These are phyloP conservation scores for Anguilla marmorata DNA, from an alignment of 2,797 vertebrate genomes.

Conservation along the genomic window DNA sequence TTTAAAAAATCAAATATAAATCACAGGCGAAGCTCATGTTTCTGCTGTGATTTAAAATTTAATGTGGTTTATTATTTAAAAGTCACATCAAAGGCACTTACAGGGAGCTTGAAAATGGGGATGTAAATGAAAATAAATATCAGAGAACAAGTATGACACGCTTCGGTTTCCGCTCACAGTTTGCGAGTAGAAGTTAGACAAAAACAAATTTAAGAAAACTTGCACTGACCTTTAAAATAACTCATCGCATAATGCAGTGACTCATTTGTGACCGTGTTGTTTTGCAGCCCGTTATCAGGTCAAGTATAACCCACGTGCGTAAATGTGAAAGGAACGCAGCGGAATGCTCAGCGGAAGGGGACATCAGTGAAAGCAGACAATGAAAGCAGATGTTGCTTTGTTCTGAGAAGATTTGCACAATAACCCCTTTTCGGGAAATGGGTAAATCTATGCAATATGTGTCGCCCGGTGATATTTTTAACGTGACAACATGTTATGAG, in stretches of 20 bases:
- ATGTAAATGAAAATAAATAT: slow-evolving; percentile 77
- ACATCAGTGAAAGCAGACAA: slow-evolving; percentile 44
- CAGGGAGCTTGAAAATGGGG: slow-evolving; percentile 66
- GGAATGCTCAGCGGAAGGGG: slow-evolving; percentile 59
- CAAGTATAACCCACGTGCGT: slow-evolving; percentile 50
- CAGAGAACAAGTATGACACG: slow-evolving; percentile 59
- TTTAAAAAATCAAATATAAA: slow-evolving; percentile 73
- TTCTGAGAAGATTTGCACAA: slow-evolving; percentile 28
- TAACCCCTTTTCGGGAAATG: slow-evolving; percentile 29
- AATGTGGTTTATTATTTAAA: slow-evolving; percentile 82
- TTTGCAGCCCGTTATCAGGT: slow-evolving; percentile 23
- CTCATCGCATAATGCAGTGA: not conserved
- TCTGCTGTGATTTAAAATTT: slow-evolving; percentile 78
- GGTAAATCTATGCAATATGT: slow-evolving; percentile 17
- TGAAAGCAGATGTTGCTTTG: slow-evolving; percentile 51
- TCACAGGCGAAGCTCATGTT: slow-evolving; percentile 67
- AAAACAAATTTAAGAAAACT: slow-evolving; percentile 10
- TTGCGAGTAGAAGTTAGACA: slow-evolving; percentile 47
- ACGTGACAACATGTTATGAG: not conserved
- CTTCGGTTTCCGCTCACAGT: slow-evolving; percentile 49
- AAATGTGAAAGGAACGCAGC: slow-evolving; percentile 57
- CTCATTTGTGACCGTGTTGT: not conserved
- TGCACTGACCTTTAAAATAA: too few species aligned
- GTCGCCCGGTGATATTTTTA: not conserved
- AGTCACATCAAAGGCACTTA: slow-evolving; percentile 78